Evolutionary conservation across 2,888 invertebrate species (phyloP).

Genomic region (Cerastis rubricosa): DNA sequence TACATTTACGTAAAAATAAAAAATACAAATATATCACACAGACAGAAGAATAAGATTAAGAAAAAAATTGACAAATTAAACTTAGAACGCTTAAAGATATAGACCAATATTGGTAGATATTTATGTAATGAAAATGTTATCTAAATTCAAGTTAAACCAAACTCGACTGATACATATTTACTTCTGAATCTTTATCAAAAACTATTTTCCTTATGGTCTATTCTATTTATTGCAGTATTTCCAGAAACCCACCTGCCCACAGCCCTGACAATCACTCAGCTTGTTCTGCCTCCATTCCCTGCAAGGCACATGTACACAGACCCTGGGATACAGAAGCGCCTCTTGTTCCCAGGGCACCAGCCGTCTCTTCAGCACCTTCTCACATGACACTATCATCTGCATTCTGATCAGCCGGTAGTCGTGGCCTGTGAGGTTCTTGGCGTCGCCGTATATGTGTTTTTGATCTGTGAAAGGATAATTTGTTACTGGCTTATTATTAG

Average conservation of each 20-base stretch:
- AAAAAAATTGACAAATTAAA: background rate
- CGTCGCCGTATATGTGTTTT: slow-evolving; percentile 89
- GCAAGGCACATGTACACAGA: slow-evolving; percentile 90
- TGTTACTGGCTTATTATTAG: background rate
- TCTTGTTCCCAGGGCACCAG: slow-evolving; percentile 93
- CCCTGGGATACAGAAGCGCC: slow-evolving; percentile 92
- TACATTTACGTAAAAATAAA: no score
- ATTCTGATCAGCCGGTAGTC: slow-evolving; percentile 92
- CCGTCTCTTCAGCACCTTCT: slow-evolving; percentile 90
- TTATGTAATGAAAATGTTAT: no score
- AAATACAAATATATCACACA: background rate
- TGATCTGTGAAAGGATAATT: slow-evolving; percentile 78
- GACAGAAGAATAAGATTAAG: background rate
- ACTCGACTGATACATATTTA: background rate
- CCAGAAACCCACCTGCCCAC: slow-evolving; percentile 89
- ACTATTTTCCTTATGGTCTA: no score
- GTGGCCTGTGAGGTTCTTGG: slow-evolving; percentile 88
- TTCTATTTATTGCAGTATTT: background rate
- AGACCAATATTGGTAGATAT: no score
- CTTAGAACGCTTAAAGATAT: background rate
- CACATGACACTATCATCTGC: slow-evolving; percentile 91
- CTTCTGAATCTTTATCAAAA: background rate
- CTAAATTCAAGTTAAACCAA: no score
- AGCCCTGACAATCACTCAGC: slow-evolving; percentile 89
- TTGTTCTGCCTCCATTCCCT: slow-evolving; percentile 88